Evolutionary conservation across 2,888 invertebrate species (phyloP), one percentile per base, ranked within the genome.

Genomic region (Andrena praecox): DNA sequence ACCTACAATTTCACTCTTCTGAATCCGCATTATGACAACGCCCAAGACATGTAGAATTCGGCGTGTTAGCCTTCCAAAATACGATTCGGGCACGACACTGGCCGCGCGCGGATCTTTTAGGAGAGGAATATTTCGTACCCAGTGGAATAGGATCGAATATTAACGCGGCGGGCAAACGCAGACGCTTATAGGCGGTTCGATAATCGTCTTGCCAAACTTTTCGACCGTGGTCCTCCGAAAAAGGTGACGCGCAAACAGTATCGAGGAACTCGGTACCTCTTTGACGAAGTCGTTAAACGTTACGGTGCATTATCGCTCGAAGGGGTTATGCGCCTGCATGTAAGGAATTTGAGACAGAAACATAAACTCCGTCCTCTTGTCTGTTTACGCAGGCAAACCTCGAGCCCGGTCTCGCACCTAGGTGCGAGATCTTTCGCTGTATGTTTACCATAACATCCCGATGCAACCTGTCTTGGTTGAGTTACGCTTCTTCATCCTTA

Each of bases 301-400:
- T 89, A 88, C 88, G 87, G 85, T 89, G 89, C 89, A 89, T 89
- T 89, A 89, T 87, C 84, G 78, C 82, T 78, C 77, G 85, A 79
- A 85, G 83, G 87, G 83, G 87, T 87, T 89, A 88, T 87, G 88
- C 88, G 89, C 77, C 84, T 89, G 88, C 89, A 88, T 88, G 89
- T 87, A 85, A 91, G 92, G 93, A 93, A 93, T 93, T 93, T 93
- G 93, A 93, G 93, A 93, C 93, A 93, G 93, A 93, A 93, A 93
- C 92, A 91, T 91, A 91, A 92, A 92, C 91, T 91, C 90, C 89
- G 87, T 87, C 89, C 89, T 89, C 89, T 88, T 79, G 87, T 86
- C 82, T 93, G 90, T 93, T 93, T 93, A 92, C 93, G 89, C 92
- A 92, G 92, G 89, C 89, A 91, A 91, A 91, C 91, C 87, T 87